Base-by-base conservation (phyloP, 2,888 invertebrate species). In the Oeneis ivallda region DNA sequence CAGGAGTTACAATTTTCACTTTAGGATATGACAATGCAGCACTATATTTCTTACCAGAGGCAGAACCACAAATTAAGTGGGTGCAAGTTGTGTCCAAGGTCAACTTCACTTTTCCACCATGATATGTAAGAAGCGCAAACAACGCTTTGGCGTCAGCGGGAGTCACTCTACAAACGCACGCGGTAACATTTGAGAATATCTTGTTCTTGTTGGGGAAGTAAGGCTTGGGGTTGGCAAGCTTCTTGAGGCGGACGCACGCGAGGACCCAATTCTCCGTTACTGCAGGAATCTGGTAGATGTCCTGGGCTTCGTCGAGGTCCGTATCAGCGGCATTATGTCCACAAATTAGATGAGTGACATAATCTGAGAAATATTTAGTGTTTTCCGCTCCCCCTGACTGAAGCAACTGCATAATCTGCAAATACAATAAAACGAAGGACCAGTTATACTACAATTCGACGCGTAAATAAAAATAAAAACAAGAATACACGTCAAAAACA, bases 221-320 rank as follows among this genome's bases (percentile, higher is more conserved):
- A 19, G 96, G 95, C 78, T 94, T 95, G 5, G 95, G 93, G 74
- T 95, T 95, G 47, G 93, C 93, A 72, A 94, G 83, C 72, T 91
- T 93, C 68, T 93, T 93, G 61, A 95, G 81, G 69, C 93, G 92
- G 53, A 89, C 93, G 75, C 94, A 94, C 74, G 94, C 93, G 50
- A 94, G 83, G 68, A 98, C 96, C 98, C 98, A 99, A 84, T 95
- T 94, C 79, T 95, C 95, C 50, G 95, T 95, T 64, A 98, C 96
- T 72, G 98, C 97, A 69, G 98, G 98, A 65, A 98, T 95, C 87
- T 97, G 98, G 87, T 98, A 99, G 15, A 99, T 93, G 82, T 99
- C 98, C 82, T 95, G 95, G 10, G 98, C 98, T 90, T 98, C 97
- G 65, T 95, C 94, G 75, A 98, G 93, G 84, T 98, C 98, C 79